Evolutionary conservation across 2,797 vertebrate species (phyloP), one percentile per base, ranked within the genome.

Genomic region (Setipinna tenuifilis): DNA sequence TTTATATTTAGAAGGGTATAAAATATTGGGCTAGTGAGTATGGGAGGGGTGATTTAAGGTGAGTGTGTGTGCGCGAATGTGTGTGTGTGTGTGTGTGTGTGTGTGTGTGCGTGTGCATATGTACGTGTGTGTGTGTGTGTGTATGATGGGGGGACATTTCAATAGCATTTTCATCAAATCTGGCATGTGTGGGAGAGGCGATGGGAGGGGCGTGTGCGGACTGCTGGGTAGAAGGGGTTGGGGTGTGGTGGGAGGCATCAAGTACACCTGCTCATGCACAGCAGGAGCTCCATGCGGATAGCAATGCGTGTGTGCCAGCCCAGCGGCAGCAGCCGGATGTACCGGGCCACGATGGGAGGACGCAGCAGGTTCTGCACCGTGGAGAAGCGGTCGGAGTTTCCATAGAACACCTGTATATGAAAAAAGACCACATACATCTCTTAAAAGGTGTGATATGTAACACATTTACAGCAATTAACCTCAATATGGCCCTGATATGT

Each of bases 231-330:
- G 57, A 4, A 6, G n/a, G 19, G 0, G 41, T 2, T 25, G 54
- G 82, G 9, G 1, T 9, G 16, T 31, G 28, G 14, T 2, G 71
- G 50, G 23, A 6, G 41, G 57, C 50, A 31, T 96, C 93, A 99
- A 90, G 88, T 90, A 86, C 98, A 99, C 94, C 96, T 99, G 93
- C 92, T 96, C 95, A 97, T 96, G 91, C 98, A 99, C 89, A 98
- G 96, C 50, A 99, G 96, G 87, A 99, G 94, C 94, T 99, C 98
- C 96, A 99, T 93, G 86, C 98, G 96, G 88, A 99, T 93, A 87
- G 98, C 98, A 4, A 99, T 99, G 91, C 98, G 98, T n/a, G 98
- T 97, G 75, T 99, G 98, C 98, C 98, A 99, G 59, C 98, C 98
- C 59, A 99, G 95, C 0, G 98, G 98, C 85, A 99, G 95, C 89